Base-by-base conservation (phyloP, 2,113 vertebrate species). In the Myanophis thanlyinensis region DNA sequence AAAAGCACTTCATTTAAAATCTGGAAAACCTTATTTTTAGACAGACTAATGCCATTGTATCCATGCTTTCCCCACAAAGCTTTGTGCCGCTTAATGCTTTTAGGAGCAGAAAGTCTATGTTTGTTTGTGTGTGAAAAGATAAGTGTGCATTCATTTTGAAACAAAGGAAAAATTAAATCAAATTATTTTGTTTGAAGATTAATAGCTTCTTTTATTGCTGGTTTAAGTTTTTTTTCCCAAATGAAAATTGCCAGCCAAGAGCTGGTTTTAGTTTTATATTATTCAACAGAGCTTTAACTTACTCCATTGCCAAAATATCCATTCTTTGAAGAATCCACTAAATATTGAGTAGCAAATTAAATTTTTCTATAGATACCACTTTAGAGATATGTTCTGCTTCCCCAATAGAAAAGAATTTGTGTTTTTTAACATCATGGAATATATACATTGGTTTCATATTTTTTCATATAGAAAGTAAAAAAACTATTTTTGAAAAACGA, bases 1-100 rank as follows among this genome's bases (percentile, higher is more conserved):
- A 89, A 91, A 59, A 91, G 91, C 95, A 94, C 89, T 91, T 94
- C 94, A 89, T 91, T 94, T 80, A 89, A 92, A 95, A 44, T 0
- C 94, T 62, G 90, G 88, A 94, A 62, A 87, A 93, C 47, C 91
- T 92, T 0, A 0, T 54, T 93, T 47, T 67, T 47, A 94, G 67
- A 22, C 95, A 35, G 56, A 92, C 54, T 0, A 0, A 85, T 95
- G 93, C 93, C 94, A 93, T 85, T 92, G 94, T 94, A 92, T 91
- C 91, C 85, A 11, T 80, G 49, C 86, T 87, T 91, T 91, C 85
- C 49, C 53, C 18, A n/a, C 27, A 25, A 87, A 51, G 7, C 94
- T 0, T n/a, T 94, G 92, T 93, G 93, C 93, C 93, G 93, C 87
- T 85, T 93, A 46, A 96, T 94, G 86, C 89, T 59, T 94, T 93